Base-by-base conservation (phyloP, 2,797 vertebrate genomes). In the Sphenopsis melanotis region DNA sequence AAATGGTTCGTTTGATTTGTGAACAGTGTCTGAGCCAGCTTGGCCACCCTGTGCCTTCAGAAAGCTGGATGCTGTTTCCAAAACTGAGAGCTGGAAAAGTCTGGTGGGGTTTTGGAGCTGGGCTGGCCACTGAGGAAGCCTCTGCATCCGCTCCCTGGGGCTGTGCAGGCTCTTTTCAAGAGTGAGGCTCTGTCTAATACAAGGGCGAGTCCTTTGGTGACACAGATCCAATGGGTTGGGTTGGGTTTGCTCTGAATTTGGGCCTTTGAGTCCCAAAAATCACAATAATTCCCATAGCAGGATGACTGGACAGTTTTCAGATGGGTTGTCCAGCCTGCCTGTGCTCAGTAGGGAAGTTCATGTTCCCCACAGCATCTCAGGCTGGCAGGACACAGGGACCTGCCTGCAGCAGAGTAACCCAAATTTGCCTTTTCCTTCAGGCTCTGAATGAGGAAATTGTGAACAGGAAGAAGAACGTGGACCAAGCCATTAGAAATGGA, bases 401-500 rank as follows among this genome's bases (percentile, higher is more conserved):
- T 42, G 55, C 27, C 52, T 1, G 1, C 66, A 12, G n/a, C 63
- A 78, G 26, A 22, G 27, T 96, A 50, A 97, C 95, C 86, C 50
- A 12, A 11, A 5, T 83, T 78, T 66, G 15, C 81, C 60, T 90
- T 94, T 84, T 74, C 12, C 70, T 93, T 64, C 94, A 99, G 99
- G 97, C 98, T 95, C 98, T 99, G 89, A 99, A 99, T 47, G 99
- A 99, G 94, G 99, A 99, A 95, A 99, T 99, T 78, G 52, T 99
- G 95, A 99, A 99, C 97, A 98, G 99, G 97, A 99, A 99, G 98
- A 99, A 99, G 97, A 99, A 99, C 0, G 99, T 99, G 91, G 99
- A 99, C 97, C 99, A 99, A 98, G 99, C 99, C 92, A 98, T 99
- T 95, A 99, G 99, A 97, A 99, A 99, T 0, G 99, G 99, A 88